Percentiles rank a stretch among this genome's conserved stretches.
phyloP scores from a whole-genome alignment of 1,140 invertebrate species.

The Chelonus insularis region DNA sequence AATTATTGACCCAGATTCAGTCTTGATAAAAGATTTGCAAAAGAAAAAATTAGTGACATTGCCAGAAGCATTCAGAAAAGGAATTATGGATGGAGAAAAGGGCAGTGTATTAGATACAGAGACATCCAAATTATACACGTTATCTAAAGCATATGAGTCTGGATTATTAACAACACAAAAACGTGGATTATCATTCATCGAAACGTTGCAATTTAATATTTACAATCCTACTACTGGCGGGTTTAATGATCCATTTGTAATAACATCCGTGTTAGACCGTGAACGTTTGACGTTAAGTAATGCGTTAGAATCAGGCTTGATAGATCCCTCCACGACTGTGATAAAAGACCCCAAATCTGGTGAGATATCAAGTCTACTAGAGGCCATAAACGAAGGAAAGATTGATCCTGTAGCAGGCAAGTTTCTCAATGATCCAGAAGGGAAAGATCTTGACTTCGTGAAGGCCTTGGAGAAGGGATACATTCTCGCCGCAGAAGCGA shows the following conservation, averaged over 20 bases:
- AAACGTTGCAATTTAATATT: conserved; percentile 79
- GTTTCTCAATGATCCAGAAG: conserved; percentile 68
- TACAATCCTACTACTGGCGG: conserved; percentile 80
- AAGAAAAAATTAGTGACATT: conserved; percentile 82
- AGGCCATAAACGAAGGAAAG: conserved; percentile 76
- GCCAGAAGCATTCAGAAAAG: conserved; percentile 82
- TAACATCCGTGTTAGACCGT: conserved; percentile 67
- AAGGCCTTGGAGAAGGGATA: conserved; percentile 86
- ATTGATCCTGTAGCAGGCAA: conserved; percentile 76
- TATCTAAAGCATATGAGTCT: conserved; percentile 74
- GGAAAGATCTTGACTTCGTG: conserved; percentile 75
- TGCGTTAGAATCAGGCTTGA: conserved; percentile 74
- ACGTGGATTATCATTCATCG: conserved; percentile 77
- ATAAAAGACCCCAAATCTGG: conserved; percentile 79
- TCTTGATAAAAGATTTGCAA: conserved; percentile 82
- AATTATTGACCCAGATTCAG: conserved; percentile 84
- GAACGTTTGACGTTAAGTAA: conserved; percentile 75
- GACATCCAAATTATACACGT: conserved; percentile 76
- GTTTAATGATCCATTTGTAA: conserved; percentile 78
- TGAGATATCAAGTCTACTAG: conserved; percentile 73
- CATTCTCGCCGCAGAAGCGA: conserved; percentile 84
- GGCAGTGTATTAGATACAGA: conserved; percentile 80
- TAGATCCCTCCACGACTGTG: conserved; percentile 83
- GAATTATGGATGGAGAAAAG: conserved; percentile 84
- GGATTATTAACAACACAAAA: conserved; percentile 77